These are phyloP conservation scores for Oostethus manadensis DNA, from an alignment of 2,113 vertebrate genomes.

Conservation along the genomic window DNA sequence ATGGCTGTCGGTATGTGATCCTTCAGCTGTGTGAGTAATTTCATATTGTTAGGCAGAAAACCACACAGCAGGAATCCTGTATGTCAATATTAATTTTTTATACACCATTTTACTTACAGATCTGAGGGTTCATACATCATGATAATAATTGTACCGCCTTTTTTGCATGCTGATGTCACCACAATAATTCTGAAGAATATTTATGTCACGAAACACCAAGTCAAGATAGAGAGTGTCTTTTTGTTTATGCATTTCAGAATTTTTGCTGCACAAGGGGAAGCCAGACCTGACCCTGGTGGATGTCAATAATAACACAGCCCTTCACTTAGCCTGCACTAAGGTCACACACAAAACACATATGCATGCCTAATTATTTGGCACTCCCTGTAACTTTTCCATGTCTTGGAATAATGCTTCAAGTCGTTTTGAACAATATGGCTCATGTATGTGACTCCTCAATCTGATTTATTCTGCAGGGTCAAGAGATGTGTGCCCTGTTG, in stretches of 20 bases:
- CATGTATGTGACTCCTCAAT: not conserved
- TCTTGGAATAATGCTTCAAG: not conserved
- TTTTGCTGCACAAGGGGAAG: slow-evolving; percentile 86
- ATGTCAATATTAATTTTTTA: too few relatives aligned
- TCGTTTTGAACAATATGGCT: not conserved
- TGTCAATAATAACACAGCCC: slow-evolving; percentile 91
- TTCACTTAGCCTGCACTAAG: slow-evolving; percentile 97
- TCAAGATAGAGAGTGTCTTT: slow-evolving; percentile 17
- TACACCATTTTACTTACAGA: not conserved
- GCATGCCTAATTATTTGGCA: slow-evolving; percentile 17
- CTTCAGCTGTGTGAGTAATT: not conserved
- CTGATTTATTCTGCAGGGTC: slow-evolving; percentile 72
- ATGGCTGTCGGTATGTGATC: slow-evolving; percentile 79
- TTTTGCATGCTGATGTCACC: not conserved
- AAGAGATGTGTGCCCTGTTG: slow-evolving; percentile 97
- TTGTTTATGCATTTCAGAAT: slow-evolving; percentile 72
- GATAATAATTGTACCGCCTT: not conserved
- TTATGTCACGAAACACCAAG: not conserved
- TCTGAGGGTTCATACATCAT: not conserved
- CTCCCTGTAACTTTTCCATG: slow-evolving; percentile 16
- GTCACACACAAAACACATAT: slow-evolving; percentile 57
- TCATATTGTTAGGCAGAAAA: not conserved
- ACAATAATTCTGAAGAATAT: not conserved
- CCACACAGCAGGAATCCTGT: not conserved
- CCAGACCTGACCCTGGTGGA: slow-evolving; percentile 89